These are phyloP conservation scores for Poeciliopsis occidentalis DNA, from an alignment of 2,113 vertebrate species.

Conservation along the genomic window DNA sequence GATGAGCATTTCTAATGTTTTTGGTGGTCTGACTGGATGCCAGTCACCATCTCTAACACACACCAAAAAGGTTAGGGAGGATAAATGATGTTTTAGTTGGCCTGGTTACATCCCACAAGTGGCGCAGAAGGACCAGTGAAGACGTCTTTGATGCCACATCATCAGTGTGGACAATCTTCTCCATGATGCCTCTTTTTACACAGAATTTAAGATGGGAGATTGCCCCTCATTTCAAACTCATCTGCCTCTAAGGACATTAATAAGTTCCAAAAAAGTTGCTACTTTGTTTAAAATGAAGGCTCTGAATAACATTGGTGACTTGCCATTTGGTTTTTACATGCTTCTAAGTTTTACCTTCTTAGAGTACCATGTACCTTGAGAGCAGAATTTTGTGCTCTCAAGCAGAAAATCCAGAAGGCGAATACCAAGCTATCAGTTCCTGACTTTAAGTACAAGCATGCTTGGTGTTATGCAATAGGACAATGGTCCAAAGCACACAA, in stretches of 20 bases:
- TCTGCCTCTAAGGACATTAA: neutral
- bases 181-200: constrained; percentile 18
- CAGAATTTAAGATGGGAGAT: neutral
- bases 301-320: neutral
- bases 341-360: too few species aligned
- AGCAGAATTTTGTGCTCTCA: too few species aligned
- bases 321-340: neutral
- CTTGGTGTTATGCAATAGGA: too few species aligned
- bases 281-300: constrained; percentile 9
- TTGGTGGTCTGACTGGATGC: constrained; percentile 47
- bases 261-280: neutral
- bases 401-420: too few species aligned
- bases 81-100: constrained; percentile 53
- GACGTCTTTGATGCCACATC: constrained; percentile 45
- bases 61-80: constrained; percentile 39
- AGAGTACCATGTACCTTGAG: too few species aligned
- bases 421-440: too few species aligned
- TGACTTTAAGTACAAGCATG: too few species aligned
- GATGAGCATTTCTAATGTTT: constrained; percentile 32
- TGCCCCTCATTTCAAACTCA: neutral
- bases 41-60: constrained; percentile 39
- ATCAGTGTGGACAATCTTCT: constrained; percentile 21
- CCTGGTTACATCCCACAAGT: constrained; percentile 7
- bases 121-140: constrained; percentile 15
- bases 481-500: too few species aligned